Evolutionary conservation across 1,140 invertebrate species (phyloP), one percentile per base, ranked within the genome.

Genomic region (Nylanderia fulva): DNA sequence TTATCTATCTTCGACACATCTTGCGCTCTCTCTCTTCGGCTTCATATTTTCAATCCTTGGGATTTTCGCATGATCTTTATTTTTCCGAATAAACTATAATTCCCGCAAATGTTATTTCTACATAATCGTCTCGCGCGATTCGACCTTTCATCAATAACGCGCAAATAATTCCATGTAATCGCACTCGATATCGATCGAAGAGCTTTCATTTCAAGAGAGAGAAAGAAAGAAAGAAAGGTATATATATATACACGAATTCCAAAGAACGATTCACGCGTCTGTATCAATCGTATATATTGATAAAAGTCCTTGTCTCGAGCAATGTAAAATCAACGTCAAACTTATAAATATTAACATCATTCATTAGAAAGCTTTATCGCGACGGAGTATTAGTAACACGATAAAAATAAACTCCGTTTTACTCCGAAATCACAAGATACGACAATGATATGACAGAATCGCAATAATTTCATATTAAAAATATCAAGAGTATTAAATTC

Each of bases 91-190:
- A 2, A 13, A 33, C 29, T 33, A 33, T 3, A 33, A 33, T 33
- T 56, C 64, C 24, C 29, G 66, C 66, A 58, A 80, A 80, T 71
- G 77, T 69, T 36, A 68, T 21, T 52, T 68, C 24, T 24, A 69
- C 24, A 36, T 9, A 21, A 21, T 42, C 36, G 24, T 69, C 64
- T 52, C n/a, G 9, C 56, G 42, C 39, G 61, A 54, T 24, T 39
- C 63, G 64, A 82, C 66, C 52, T 82, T 72, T 72, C 54, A n/a
- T n/a, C n/a, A n/a, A n/a, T n/a, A 52, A 80, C 36, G 33, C 29
- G 42, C 63, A 33, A 42, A 39, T 18, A 33, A 56, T 39, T 80
- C 77, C 18, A 24, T 36, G 27, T 71, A 72, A 82, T 45, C 39
- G 61, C 61, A 36, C n/a, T 33, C 66, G 42, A 42, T 72, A 39